Evolutionary conservation across 2,888 invertebrate species (phyloP).

Genomic region (Tanytarsus gracilentus): DNA sequence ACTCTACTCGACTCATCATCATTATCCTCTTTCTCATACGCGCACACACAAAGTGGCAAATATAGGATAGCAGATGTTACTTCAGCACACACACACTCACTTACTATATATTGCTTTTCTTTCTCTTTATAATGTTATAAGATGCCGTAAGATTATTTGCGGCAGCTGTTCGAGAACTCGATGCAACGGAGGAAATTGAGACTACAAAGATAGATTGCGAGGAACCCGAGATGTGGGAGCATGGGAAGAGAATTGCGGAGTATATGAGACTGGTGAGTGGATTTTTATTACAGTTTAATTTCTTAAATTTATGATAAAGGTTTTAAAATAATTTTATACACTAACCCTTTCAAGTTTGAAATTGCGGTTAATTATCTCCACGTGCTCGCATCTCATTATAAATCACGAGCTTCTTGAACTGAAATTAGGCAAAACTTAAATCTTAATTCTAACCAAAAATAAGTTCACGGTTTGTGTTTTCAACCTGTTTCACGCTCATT

Average conservation of each 20-base stretch:
- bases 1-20: not conserved
- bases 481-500: no score
- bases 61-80: not conserved
- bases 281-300: no score
- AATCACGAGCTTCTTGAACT: no score
- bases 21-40: not conserved
- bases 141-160: constrained; percentile 61
- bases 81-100: not conserved
- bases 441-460: no score
- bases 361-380: no score
- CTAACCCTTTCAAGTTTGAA: no score
- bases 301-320: no score
- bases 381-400: no score
- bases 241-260: constrained; percentile 55
- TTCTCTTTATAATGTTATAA: not conserved
- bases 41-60: not conserved
- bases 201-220: constrained; percentile 40
- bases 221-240: constrained; percentile 45
- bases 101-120: not conserved
- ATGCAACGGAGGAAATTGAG: constrained; percentile 38
- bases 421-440: no score
- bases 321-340: no score
- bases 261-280: constrained; percentile 52
- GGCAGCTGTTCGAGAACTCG: constrained; percentile 46
- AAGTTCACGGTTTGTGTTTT: no score